Conservation (phyloP, 2,888 invertebrate species). For the Hecatera dysodea region DNA sequence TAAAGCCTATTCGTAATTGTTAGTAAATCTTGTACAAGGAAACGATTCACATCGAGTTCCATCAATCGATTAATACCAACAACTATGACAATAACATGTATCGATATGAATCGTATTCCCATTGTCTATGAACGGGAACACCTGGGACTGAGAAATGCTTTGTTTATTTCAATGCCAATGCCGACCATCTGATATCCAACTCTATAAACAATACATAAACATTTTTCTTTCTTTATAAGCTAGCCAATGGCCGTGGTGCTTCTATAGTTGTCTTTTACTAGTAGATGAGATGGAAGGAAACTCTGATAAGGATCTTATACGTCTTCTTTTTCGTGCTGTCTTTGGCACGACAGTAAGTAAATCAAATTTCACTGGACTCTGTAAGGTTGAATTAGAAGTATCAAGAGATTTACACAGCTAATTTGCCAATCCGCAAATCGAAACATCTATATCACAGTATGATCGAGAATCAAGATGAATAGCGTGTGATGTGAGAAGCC, state of each 20-base stretch:
- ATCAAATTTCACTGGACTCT: too few relatives aligned
- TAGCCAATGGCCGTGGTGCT: not conserved
- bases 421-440: too few relatives aligned
- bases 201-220: too few relatives aligned
- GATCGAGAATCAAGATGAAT: too few relatives aligned
- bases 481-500: too few relatives aligned
- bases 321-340: too few relatives aligned
- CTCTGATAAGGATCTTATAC: too few relatives aligned
- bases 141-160: slow-evolving; percentile 47
- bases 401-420: too few relatives aligned
- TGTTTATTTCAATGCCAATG: slow-evolving; percentile 49
- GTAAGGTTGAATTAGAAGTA: too few relatives aligned
- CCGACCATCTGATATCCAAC: slow-evolving; percentile 25
- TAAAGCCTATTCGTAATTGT: not conserved
- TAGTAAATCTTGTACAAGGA: not conserved
- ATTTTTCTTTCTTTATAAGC: too few relatives aligned
- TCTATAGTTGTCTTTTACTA: slow-evolving; percentile 6
- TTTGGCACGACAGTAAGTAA: too few relatives aligned
- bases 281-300: not conserved
- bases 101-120: slow-evolving; percentile 30
- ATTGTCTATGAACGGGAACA: slow-evolving; percentile 25
- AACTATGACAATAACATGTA: slow-evolving; percentile 2
- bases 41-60: not conserved
- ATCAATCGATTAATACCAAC: slow-evolving; percentile 17
- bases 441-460: too few relatives aligned